Evolutionary conservation across 2,113 vertebrate genomes (phyloP).

Genomic region (Phyllostomus hastatus): DNA sequence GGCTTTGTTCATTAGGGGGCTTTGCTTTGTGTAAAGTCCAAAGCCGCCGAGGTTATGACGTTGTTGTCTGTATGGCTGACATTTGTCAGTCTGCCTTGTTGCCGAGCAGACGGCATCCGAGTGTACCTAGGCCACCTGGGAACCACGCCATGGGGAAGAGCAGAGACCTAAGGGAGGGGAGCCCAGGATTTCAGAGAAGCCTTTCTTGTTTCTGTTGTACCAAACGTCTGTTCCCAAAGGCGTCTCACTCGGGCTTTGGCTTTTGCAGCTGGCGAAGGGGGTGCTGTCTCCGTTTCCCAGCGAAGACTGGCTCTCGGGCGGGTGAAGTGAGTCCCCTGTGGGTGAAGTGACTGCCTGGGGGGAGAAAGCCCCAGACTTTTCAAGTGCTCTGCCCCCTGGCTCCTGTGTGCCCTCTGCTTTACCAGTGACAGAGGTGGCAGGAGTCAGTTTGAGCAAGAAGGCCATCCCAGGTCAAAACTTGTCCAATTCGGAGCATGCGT

Average conservation of each 20-base stretch:
- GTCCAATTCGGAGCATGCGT: background rate
- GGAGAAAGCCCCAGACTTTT: background rate
- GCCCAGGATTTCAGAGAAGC: background rate
- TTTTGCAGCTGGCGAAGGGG: background rate
- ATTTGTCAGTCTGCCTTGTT: background rate
- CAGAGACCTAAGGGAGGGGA: background rate
- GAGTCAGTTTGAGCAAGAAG: background rate
- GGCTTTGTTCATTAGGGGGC: slow-evolving; percentile 16
- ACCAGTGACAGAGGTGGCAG: background rate
- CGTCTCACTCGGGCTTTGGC: background rate
- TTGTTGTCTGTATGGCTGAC: background rate
- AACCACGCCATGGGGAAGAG: background rate
- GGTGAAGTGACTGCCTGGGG: background rate
- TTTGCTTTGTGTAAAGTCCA: slow-evolving; percentile 21
- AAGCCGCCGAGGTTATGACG: background rate
- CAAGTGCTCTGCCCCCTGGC: background rate
- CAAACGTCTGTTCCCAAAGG: background rate
- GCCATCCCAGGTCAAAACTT: background rate
- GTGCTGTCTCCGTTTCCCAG: background rate
- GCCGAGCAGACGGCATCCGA: background rate
- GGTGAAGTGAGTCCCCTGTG: background rate
- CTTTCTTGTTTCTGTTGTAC: background rate
- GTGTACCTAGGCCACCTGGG: background rate
- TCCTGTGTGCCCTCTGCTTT: background rate
- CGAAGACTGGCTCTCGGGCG: background rate